A percentile compares a stretch with the other conserved stretches of the same genome.
Conservation (phyloP, 1,140 invertebrate species). For the Holotrichia oblita region DNA sequence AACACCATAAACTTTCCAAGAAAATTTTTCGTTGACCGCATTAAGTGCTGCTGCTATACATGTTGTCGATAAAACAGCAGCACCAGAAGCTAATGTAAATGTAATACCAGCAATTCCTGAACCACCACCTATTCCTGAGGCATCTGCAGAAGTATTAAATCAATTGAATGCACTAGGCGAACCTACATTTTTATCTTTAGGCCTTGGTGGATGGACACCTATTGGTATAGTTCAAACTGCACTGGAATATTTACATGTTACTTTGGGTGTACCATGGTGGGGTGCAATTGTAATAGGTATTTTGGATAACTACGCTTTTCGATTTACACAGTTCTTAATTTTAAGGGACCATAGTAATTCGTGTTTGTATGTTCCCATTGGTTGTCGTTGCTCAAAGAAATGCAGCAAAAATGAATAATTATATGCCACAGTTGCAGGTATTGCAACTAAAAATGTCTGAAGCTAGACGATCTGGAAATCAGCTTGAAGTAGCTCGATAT, state of each 20-base stretch:
- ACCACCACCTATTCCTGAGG: slow-evolving; percentile 63
- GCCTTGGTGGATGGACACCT: slow-evolving; percentile 81
- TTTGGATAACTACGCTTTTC: slow-evolving; percentile 39
- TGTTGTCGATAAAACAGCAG: not conserved
- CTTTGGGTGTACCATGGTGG: slow-evolving; percentile 89
- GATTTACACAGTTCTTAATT: not conserved
- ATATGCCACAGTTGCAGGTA: slow-evolving; percentile 81
- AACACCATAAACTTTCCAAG: not conserved
- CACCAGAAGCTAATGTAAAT: slow-evolving; percentile 52
- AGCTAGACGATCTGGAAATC: slow-evolving; percentile 81
- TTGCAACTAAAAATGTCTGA: slow-evolving; percentile 85
- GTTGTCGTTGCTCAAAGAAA: slow-evolving; percentile 83
- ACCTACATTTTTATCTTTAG: slow-evolving; percentile 79
- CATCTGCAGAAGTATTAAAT: slow-evolving; percentile 60
- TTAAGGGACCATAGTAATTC: slow-evolving; percentile 78
- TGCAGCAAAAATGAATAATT: slow-evolving; percentile 79
- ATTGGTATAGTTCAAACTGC: slow-evolving; percentile 80
- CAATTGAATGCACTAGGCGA: slow-evolving; percentile 71
- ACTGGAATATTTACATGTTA: slow-evolving; percentile 84
- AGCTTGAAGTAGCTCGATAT: slow-evolving; percentile 77
- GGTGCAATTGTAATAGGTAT: slow-evolving; percentile 78
- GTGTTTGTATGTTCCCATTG: slow-evolving; percentile 82
- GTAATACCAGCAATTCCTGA: too few species aligned
- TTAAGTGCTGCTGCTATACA: slow-evolving; percentile 29
- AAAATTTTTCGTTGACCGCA: not conserved